Evolutionary conservation across 2,113 vertebrate species (phyloP).

Genomic region (Ailurus styani): DNA sequence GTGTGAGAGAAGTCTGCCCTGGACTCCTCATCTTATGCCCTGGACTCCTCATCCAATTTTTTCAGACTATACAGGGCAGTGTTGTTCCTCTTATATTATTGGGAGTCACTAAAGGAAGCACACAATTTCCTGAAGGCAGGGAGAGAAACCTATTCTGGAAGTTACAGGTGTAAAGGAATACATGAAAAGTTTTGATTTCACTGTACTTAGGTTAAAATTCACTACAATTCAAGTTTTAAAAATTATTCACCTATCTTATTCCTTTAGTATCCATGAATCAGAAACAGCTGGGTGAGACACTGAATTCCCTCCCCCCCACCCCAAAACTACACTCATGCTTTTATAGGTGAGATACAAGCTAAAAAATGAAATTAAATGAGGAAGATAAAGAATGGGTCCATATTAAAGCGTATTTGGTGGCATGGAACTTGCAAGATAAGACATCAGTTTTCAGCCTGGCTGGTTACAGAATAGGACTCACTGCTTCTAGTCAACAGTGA

Average conservation of each 20-base stretch:
- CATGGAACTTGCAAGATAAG: not conserved
- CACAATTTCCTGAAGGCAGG: not conserved
- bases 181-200: not conserved
- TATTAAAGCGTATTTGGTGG: not conserved
- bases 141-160: not conserved
- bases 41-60: not conserved
- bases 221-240: not conserved
- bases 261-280: not conserved
- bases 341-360: not conserved
- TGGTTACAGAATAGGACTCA: not conserved
- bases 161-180: not conserved
- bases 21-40: not conserved
- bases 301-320: not conserved
- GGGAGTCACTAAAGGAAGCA: not conserved
- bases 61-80: not conserved
- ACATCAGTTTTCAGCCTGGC: not conserved
- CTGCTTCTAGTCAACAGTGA: not conserved
- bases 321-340: not conserved
- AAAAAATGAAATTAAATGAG: slow-evolving; percentile 6
- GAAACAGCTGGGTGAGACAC: not conserved
- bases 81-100: not conserved
- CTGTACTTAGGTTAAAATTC: not conserved
- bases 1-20: not conserved
- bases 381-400: not conserved
- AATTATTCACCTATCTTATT: not conserved